phyloP scores from a whole-genome alignment of 2,888 invertebrate genomes.

The Nymphalis polychloros region DNA sequence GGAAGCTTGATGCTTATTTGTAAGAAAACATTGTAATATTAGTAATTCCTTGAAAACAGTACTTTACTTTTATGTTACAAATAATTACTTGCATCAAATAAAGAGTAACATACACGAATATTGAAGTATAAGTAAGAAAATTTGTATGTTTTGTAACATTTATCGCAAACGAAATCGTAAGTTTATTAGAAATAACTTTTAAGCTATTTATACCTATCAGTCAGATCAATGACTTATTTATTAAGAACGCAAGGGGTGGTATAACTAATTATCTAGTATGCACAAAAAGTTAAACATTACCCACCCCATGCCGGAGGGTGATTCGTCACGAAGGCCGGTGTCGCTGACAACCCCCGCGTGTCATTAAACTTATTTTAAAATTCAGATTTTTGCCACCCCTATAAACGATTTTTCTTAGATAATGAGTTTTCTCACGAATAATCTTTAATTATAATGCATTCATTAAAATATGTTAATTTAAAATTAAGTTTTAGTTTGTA shows the following conservation, averaged over 20 bases:
- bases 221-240: conserved; percentile 8
- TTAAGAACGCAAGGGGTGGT: conserved; percentile 1
- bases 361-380: conserved; percentile 25
- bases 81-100: too few relatives aligned
- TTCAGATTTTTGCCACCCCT: conserved; percentile 10
- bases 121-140: too few relatives aligned
- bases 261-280: conserved; percentile 16
- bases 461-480: too few relatives aligned
- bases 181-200: too few relatives aligned
- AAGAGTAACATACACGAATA: too few relatives aligned
- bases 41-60: too few relatives aligned
- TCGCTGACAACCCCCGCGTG: conserved; percentile 24
- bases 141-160: too few relatives aligned
- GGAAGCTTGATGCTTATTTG: too few relatives aligned
- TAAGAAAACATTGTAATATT: too few relatives aligned
- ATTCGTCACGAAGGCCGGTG: conserved; percentile 27
- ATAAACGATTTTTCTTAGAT: conserved; percentile 2
- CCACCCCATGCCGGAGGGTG: conserved; percentile 11
- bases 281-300: conserved; percentile 17
- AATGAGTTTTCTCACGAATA: not conserved
- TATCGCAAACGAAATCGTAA: too few relatives aligned
- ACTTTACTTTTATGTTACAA: too few relatives aligned
- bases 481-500: too few relatives aligned
- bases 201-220: not conserved
- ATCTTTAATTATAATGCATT: not conserved